A percentile compares a stretch with the other conserved stretches of the same genome.
These are phyloP conservation scores for Catharus minimus DNA, from an alignment of 2,113 vertebrate genomes.

Conservation along the genomic window DNA sequence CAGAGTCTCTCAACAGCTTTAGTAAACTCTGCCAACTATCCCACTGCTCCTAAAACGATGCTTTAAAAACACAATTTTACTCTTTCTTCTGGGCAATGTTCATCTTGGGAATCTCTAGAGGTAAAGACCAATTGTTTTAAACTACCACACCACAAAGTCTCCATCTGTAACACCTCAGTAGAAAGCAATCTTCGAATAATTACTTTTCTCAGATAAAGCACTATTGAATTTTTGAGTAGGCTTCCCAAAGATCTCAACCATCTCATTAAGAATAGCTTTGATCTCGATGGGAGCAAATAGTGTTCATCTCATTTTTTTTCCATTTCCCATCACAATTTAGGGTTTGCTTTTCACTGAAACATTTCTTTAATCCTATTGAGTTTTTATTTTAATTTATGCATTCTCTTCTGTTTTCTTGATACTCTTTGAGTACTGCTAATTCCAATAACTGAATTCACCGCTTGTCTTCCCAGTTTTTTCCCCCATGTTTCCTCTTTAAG, in stretches of 20 bases:
- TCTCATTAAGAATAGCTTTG: slow-evolving; percentile 34
- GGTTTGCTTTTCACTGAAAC: not conserved
- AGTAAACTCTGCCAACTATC: slow-evolving; percentile 49
- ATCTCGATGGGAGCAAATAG: not conserved
- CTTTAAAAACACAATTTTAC: slow-evolving; percentile 51
- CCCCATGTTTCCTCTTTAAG: not conserved
- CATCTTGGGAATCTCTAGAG: slow-evolving; percentile 42
- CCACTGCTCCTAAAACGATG: slow-evolving; percentile 42
- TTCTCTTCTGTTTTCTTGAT: not conserved
- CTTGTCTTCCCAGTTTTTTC: not conserved
- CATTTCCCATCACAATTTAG: not conserved
- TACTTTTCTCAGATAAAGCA: slow-evolving; percentile 47
- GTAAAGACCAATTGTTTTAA: slow-evolving; percentile 65
- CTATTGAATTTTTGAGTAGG: slow-evolving; percentile 26
- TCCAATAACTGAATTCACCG: not conserved
- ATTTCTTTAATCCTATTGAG: not conserved
- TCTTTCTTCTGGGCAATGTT: slow-evolving; percentile 21
- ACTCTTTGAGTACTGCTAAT: not conserved
- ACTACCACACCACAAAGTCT: slow-evolving; percentile 41
- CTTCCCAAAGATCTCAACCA: slow-evolving; percentile 4
- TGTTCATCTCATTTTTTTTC: not conserved
- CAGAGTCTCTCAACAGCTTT: slow-evolving; percentile 34
- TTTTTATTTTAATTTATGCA: not conserved
- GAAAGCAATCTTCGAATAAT: slow-evolving; percentile 43
- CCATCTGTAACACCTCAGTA: slow-evolving; percentile 53